Percentiles rank a stretch among this genome's conserved stretches.
Conservation (phyloP, 2,888 invertebrate species). For the Sphaerophoria taeniata region DNA sequence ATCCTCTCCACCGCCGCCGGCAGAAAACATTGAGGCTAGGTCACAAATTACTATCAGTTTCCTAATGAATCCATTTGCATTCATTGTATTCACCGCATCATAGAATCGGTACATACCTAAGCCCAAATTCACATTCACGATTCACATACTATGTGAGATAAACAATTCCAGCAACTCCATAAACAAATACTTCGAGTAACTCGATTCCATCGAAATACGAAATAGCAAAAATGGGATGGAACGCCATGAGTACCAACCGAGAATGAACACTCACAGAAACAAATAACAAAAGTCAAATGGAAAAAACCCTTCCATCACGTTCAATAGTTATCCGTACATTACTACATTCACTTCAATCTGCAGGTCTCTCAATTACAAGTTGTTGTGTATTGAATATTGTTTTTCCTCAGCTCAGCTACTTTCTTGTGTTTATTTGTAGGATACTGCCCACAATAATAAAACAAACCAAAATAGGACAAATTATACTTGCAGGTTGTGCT, state of each 20-base stretch:
- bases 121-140: too few relatives aligned
- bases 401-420: slow-evolving; percentile 7
- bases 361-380: slow-evolving; percentile 64
- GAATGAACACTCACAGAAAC: slow-evolving; percentile 27
- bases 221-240: slow-evolving; percentile 20
- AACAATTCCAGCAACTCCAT: slow-evolving; percentile 36
- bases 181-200: slow-evolving; percentile 62
- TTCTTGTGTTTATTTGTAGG: background rate
- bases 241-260: background rate
- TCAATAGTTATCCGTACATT: slow-evolving; percentile 56
- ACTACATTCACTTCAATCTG: slow-evolving; percentile 51
- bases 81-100: slow-evolving; percentile 55
- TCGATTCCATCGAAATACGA: slow-evolving; percentile 37
- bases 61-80: slow-evolving; percentile 69
- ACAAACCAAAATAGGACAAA: slow-evolving; percentile 51
- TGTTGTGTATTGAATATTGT: background rate
- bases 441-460: slow-evolving; percentile 41
- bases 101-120: background rate
- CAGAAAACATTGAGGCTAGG: background rate
- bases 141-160: background rate
- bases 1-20: background rate
- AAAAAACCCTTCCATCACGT: slow-evolving; percentile 48
- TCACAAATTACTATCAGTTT: slow-evolving; percentile 43
- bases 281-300: slow-evolving; percentile 59
- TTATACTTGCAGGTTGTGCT: slow-evolving; percentile 62